Conservation (phyloP, 23 tunicate species). For the Oikopleura albicans region DNA sequence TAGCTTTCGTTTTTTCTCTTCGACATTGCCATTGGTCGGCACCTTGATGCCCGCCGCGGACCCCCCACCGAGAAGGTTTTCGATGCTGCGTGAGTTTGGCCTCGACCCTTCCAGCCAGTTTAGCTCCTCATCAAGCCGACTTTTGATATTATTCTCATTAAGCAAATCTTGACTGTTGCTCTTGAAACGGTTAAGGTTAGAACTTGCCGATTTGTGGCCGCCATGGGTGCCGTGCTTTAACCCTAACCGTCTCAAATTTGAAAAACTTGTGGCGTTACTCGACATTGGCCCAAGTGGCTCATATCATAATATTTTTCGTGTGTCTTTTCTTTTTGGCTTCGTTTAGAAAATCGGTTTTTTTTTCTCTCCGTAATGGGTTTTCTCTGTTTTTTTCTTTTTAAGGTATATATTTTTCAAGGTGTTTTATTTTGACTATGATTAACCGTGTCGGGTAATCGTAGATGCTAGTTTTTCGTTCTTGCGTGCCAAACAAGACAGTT, state of each 20-base stretch:
- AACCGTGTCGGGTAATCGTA: no score
- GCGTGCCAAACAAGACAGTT: no score
- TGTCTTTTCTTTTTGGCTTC: no score
- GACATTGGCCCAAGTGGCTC: no score
- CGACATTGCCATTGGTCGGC: neutral
- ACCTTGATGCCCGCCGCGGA: neutral
- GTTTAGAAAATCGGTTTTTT: no score
- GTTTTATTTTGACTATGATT: no score
- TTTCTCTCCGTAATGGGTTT: no score
- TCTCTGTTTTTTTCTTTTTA: no score
- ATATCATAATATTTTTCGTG: no score
- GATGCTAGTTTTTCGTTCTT: no score
- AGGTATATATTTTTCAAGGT: no score
- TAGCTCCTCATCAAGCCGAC: neutral
- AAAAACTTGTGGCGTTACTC: neutral
- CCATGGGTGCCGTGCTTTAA: neutral
- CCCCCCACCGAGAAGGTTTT: neutral
- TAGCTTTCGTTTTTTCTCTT: neutral
- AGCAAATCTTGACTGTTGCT: neutral
- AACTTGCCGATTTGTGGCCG: no score
- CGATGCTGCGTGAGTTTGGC: neutral
- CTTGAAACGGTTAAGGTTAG: neutral
- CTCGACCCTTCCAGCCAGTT: conserved; percentile 11
- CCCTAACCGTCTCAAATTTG: neutral
- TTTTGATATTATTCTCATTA: neutral